Evolutionary conservation across 2,888 invertebrate species (phyloP), one percentile per base, ranked within the genome.

Genomic region (Stenchaetothrips biformis): DNA sequence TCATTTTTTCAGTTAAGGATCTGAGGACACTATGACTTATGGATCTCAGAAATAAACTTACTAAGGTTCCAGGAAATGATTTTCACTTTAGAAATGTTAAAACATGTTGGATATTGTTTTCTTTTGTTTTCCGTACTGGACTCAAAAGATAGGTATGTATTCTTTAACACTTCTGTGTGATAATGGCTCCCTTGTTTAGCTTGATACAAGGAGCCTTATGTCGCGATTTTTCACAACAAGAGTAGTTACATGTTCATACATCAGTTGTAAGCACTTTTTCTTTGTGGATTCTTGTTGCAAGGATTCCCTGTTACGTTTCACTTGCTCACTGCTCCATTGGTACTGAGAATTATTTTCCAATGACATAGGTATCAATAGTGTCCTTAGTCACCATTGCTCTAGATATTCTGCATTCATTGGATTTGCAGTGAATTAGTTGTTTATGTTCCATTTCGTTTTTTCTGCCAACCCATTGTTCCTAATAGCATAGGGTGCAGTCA

Each of bases 91-190:
- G 67, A 74, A 53, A 74, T 74, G 21, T 74, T 74, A 25, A 74
- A 74, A 74, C 67, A 74, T 74, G 67, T 74, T 74, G 67, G 67
- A 74, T 25, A 74, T 74, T 74, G 67, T 74, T 74, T 74, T 74
- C 67, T 74, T 74, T 74, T 74, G 67, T 74, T 74, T 74, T 74
- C 67, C 67, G 21, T 74, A 74, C 67, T 74, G 67, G 67, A 74
- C 67, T 74, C 67, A 74, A 74, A 67, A 74, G 67, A 74, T 74
- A 74, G 67, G 67, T 74, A 74, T 74, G 67, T 74, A 74, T 74
- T 74, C 67, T 25, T 21, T 25, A 59, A 74, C 21, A 25, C 67
- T 25, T 74, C 11, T 74, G 67, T 74, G 67, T 74, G 67, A 74
- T 74, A 11, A 59, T 59, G 18, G 67, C 4, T 74, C 67, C 67